Conservation (phyloP, 2,797 vertebrate species). For the Centropyge bicolor region DNA sequence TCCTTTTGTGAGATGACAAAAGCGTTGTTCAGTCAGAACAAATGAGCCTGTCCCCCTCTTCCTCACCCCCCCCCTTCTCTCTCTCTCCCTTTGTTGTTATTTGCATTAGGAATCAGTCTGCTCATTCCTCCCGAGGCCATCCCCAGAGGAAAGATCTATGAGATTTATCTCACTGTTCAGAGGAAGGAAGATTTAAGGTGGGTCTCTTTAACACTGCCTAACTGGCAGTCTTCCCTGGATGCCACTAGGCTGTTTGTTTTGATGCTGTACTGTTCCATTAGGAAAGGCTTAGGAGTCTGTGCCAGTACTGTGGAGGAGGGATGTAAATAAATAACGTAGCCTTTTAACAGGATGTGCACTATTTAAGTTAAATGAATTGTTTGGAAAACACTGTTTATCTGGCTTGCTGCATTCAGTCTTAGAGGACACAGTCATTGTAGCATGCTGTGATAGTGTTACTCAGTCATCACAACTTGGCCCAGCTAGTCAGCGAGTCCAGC, state of each 20-base stretch:
- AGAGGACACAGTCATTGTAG: conserved; percentile 46
- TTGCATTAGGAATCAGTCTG: conserved; percentile 95
- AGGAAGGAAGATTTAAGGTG: conserved; percentile 98
- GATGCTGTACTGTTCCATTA: conserved; percentile 81
- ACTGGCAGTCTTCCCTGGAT: conserved; percentile 73
- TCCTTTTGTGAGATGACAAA: conserved; percentile 78
- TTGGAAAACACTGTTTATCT: conserved; percentile 72
- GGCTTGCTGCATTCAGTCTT: conserved; percentile 52
- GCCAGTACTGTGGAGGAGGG: conserved; percentile 68
- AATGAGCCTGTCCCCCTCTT: conserved; percentile 72
- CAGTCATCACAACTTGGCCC: conserved; percentile 51
- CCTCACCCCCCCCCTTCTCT: conserved; percentile 13
- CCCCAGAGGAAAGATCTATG: conserved; percentile 98
- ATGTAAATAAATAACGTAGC: conserved; percentile 80
- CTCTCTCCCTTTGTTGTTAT: conserved; percentile 77
- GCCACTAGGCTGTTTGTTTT: conserved; percentile 83
- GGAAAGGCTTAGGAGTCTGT: conserved; percentile 74
- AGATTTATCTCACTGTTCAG: conserved; percentile 98
- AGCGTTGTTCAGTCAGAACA: conserved; percentile 76
- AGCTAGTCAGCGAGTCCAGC: conserved; percentile 44
- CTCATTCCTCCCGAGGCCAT: conserved; percentile 99
- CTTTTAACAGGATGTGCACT: conserved; percentile 73
- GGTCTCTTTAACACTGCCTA: conserved; percentile 78
- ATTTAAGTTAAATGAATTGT: conserved; percentile 81
- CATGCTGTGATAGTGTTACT: conserved; percentile 45